A percentile compares a stretch with the other conserved stretches of the same genome.
phyloP scores from a whole-genome alignment of 2,797 vertebrate genomes.

The Sebastes alutus region DNA sequence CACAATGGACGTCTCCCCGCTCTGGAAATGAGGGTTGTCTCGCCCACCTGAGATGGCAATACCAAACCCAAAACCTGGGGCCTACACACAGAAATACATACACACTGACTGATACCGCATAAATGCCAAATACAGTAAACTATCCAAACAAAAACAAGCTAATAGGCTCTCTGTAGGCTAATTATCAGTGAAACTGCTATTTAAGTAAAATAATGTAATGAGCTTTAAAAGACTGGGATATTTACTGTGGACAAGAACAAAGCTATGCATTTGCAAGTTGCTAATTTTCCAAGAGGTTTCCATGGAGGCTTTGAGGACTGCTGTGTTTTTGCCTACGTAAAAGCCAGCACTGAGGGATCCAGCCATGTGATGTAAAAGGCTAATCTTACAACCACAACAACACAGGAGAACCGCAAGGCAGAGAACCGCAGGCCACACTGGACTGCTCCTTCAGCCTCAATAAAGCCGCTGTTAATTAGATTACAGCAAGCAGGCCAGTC shows the following conservation, averaged over 20 bases:
- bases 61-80: constrained; percentile 97
- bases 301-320: constrained; percentile 2
- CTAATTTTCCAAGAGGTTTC: background rate
- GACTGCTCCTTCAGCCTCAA: constrained; percentile 53
- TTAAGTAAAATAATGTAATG: background rate
- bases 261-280: background rate
- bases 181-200: background rate
- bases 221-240: background rate
- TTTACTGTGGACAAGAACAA: background rate
- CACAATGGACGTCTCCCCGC: constrained; percentile 97
- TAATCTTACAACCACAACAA: constrained; percentile 65
- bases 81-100: constrained; percentile 78
- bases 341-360: constrained; percentile 10
- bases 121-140: background rate
- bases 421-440: constrained; percentile 39
- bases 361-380: constrained; percentile 48
- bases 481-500: constrained; percentile 71
- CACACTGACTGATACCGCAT: background rate
- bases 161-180: background rate
- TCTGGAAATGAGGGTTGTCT: constrained; percentile 99
- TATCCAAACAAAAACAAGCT: background rate
- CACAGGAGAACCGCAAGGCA: constrained; percentile 33
- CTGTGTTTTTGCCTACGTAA: constrained; percentile 15
- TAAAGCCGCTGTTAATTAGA: constrained; percentile 76
- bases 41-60: constrained; percentile 98